Percentiles rank a stretch among this genome's conserved stretches.
phyloP scores from a whole-genome alignment of 1,140 invertebrate species.

The Aporrectodea caliginosa region DNA sequence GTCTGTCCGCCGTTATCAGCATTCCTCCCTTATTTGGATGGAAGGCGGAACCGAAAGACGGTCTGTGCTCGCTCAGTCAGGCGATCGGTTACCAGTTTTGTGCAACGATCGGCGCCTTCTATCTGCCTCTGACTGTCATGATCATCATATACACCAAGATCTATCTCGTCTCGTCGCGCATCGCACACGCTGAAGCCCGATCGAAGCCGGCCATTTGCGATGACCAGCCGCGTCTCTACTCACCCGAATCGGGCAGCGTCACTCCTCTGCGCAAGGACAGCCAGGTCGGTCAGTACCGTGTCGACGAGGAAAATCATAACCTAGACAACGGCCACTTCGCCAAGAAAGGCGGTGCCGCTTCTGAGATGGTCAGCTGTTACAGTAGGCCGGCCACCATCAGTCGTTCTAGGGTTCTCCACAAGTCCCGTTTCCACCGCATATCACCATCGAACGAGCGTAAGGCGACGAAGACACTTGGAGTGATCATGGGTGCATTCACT shows the following conservation, averaged over 20 bases:
- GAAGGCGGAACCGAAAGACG: conserved; percentile 42
- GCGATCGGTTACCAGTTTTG: conserved; percentile 74
- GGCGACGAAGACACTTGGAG: too few relatives aligned
- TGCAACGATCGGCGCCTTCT: conserved; percentile 76
- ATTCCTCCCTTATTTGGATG: too few relatives aligned
- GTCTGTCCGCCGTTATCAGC: conserved; percentile 55
- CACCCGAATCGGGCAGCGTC: not conserved
- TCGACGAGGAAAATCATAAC: too few relatives aligned
- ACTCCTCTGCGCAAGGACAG: conserved; percentile 19
- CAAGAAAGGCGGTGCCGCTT: not conserved
- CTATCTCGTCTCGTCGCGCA: conserved; percentile 55
- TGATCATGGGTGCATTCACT: too few relatives aligned
- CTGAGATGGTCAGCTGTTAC: not conserved
- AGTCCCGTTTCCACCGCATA: conserved; percentile 16
- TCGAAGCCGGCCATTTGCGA: conserved; percentile 20
- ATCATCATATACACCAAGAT: conserved; percentile 91
- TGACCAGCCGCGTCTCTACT: too few relatives aligned
- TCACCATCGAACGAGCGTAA: conserved; percentile 56
- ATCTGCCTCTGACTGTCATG: conserved; percentile 85
- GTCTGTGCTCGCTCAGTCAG: conserved; percentile 81
- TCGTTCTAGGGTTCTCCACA: too few relatives aligned
- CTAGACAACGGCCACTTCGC: not conserved
- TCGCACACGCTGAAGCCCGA: conserved; percentile 52
- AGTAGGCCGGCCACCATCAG: not conserved
- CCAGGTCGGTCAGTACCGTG: not conserved